A percentile compares a stretch with the other conserved stretches of the same genome.
Conservation (phyloP, 2,113 vertebrate species). For the Chrysochloris asiatica region DNA sequence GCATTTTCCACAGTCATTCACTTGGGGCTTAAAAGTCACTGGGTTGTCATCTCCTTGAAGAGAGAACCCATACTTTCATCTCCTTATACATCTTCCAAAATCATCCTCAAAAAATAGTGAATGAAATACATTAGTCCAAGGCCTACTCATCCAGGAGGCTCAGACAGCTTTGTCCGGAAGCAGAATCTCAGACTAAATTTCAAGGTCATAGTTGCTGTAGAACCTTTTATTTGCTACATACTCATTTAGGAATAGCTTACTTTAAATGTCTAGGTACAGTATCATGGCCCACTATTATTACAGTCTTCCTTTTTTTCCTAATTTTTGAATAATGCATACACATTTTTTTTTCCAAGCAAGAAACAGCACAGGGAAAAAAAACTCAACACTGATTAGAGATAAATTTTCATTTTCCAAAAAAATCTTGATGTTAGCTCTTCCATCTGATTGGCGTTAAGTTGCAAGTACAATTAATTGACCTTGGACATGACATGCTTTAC, state of each 20-base stretch:
- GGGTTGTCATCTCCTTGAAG: background rate
- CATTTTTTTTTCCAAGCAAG: conserved; percentile 16
- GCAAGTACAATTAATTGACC: conserved; percentile 68
- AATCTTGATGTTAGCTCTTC: conserved; percentile 49
- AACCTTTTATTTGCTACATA: conserved; percentile 19
- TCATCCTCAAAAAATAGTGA: background rate
- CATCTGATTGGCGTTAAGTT: conserved; percentile 71
- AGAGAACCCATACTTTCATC: background rate
- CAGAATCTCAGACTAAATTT: conserved; percentile 40
- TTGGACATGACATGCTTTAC: conserved; percentile 62
- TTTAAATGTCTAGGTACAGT: conserved; percentile 46
- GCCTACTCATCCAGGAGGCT: background rate
- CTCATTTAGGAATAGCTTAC: conserved; percentile 50
- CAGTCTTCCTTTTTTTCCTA: conserved; percentile 57
- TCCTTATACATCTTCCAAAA: conserved; percentile 15
- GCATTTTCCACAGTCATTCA: background rate
- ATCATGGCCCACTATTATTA: conserved; percentile 47
- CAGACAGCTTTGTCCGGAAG: conserved; percentile 28
- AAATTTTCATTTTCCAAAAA: conserved; percentile 69
- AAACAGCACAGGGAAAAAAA: background rate
- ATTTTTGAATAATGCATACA: conserved; percentile 69
- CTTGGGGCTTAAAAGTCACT: background rate
- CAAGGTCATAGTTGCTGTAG: conserved; percentile 50
- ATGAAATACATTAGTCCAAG: background rate
- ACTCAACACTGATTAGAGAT: conserved; percentile 56